Conservation (phyloP, 2,888 invertebrate genomes). For the Dysmachus trigonus region DNA sequence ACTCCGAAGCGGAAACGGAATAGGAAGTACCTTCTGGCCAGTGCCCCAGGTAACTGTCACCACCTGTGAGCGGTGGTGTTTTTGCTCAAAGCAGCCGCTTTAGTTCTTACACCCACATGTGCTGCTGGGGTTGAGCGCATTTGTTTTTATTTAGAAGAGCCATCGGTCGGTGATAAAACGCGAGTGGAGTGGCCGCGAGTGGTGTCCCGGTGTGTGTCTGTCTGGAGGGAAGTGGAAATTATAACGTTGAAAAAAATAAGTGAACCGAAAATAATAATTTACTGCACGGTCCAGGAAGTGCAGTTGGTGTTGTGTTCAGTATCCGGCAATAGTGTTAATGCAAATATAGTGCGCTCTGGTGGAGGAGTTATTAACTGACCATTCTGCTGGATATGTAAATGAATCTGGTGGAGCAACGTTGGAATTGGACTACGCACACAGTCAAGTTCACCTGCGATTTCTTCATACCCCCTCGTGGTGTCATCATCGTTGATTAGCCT, state of each 20-base stretch:
- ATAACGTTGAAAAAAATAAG: neutral
- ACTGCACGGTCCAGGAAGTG: neutral
- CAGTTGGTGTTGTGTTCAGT: neutral
- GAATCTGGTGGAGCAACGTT: neutral
- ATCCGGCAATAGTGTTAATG: neutral
- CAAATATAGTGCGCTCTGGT: neutral
- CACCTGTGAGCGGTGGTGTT: slow-evolving; percentile 33
- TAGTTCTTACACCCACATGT: slow-evolving; percentile 13
- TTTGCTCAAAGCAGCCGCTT: neutral
- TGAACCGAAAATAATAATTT: neutral
- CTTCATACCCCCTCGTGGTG: slow-evolving; percentile 17
- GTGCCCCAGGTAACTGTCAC: slow-evolving; percentile 26
- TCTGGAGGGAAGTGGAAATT: neutral
- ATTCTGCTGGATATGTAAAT: neutral
- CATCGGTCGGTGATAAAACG: neutral
- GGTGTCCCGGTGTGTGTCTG: neutral
- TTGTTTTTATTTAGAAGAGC: slow-evolving; percentile 28
- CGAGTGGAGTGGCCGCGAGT: slow-evolving; percentile 10
- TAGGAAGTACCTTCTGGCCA: slow-evolving; percentile 28
- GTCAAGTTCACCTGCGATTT: slow-evolving; percentile 16
- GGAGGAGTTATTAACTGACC: neutral
- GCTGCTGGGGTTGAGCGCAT: slow-evolving; percentile 18
- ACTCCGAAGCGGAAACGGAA: slow-evolving; percentile 28
- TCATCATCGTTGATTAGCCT: slow-evolving; percentile 22
- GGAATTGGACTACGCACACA: neutral